phyloP scores from a whole-genome alignment of 2,888 invertebrate genomes.

The Pheosia tremula region DNA sequence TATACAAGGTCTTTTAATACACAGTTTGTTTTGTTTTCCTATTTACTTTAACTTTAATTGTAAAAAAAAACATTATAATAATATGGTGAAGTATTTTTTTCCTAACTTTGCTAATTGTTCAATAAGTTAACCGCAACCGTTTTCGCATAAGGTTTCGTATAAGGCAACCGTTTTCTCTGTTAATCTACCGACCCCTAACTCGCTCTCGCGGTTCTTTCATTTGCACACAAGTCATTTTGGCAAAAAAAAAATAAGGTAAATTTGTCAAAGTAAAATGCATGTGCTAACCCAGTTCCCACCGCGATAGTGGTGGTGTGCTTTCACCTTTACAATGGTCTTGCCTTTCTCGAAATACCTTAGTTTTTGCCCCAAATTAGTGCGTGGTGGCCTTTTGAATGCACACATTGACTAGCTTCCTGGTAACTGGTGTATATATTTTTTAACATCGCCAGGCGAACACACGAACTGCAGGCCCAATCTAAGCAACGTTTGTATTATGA shows the following conservation, averaged over 20 bases:
- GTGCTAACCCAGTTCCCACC: conserved; percentile 5
- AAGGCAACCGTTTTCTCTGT: not conserved
- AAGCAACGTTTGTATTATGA: too few species aligned
- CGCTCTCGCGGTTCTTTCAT: conserved; percentile 9
- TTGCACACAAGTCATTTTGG: conserved; percentile 20
- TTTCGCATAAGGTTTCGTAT: not conserved
- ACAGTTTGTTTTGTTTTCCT: too few species aligned
- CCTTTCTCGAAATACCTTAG: conserved; percentile 15
- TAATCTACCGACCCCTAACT: not conserved
- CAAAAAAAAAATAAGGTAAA: conserved; percentile 32
- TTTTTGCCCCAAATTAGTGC: not conserved
- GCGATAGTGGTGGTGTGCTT: conserved; percentile 17
- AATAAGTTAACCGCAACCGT: not conserved
- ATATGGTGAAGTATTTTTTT: too few species aligned
- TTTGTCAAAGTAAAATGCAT: conserved; percentile 26
- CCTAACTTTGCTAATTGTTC: too few species aligned
- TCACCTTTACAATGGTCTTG: conserved; percentile 21
- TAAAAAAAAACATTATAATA: too few species aligned
- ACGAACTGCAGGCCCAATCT: too few species aligned
- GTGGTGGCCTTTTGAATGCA: not conserved
- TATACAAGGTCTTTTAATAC: too few species aligned
- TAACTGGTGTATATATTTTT: too few species aligned
- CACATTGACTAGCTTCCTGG: not conserved
- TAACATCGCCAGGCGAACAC: too few species aligned
- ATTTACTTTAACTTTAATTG: too few species aligned